phyloP scores from a whole-genome alignment of 2,888 invertebrate species.

The Cartodere bifasciata region DNA sequence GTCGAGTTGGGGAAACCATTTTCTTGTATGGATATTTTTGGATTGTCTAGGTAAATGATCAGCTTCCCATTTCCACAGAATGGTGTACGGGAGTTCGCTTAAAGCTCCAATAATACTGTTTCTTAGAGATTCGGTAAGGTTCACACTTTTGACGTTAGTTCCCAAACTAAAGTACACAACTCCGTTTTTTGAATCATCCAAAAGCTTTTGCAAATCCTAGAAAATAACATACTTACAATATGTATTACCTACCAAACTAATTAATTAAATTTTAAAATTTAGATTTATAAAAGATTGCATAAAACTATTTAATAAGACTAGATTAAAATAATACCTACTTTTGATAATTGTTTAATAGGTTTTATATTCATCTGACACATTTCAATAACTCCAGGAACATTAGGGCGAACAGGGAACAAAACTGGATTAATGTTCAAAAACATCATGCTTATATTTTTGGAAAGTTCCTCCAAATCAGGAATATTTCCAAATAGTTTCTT shows the following conservation, averaged over 20 bases:
- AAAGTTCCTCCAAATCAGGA: conserved; percentile 16
- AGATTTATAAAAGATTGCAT: too few relatives aligned
- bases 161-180: conserved; percentile 35
- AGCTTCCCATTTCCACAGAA: conserved; percentile 36
- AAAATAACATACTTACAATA: conserved; percentile 8
- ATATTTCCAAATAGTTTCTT: too few relatives aligned
- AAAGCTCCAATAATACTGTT: conserved; percentile 29
- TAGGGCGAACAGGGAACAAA: conserved; percentile 28
- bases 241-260: neutral
- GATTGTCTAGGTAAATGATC: conserved; percentile 28
- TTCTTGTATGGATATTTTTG: conserved; percentile 30
- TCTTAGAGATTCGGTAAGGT: conserved; percentile 26
- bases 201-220: conserved; percentile 27
- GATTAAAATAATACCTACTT: too few relatives aligned
- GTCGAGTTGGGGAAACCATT: conserved; percentile 34
- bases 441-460: conserved; percentile 27
- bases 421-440: conserved; percentile 32
- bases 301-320: too few relatives aligned
- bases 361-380: conserved; percentile 30
- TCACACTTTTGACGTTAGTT: conserved; percentile 29
- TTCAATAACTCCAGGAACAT: conserved; percentile 31
- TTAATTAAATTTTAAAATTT: too few relatives aligned
- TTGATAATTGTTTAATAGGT: conserved; percentile 29
- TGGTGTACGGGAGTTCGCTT: conserved; percentile 30
- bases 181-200: conserved; percentile 30